Conservation (phyloP, 2,888 invertebrate genomes). For the Drosophila anceps region DNA sequence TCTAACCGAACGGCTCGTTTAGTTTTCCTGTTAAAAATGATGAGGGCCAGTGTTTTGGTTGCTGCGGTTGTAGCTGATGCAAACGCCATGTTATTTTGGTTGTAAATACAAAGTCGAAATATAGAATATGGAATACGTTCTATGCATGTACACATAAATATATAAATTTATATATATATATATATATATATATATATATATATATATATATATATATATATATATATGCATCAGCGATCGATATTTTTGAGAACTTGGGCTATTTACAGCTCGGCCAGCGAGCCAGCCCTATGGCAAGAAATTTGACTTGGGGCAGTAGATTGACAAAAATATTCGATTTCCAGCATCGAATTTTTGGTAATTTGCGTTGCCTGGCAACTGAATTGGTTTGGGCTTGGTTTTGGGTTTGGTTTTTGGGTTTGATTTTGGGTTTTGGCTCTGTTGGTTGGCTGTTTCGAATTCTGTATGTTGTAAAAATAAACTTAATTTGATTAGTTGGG, state of each 20-base stretch:
- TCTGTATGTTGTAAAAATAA: constrained; percentile 63
- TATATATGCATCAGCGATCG: constrained; percentile 44
- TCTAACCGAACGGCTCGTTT: constrained; percentile 16
- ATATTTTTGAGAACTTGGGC: constrained; percentile 54
- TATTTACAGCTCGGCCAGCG: constrained; percentile 74
- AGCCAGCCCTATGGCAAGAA: constrained; percentile 43
- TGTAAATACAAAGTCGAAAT: constrained; percentile 49
- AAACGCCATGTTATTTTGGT: constrained; percentile 65
- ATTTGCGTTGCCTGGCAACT: constrained; percentile 32
- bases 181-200: too few relatives aligned
- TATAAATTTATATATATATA: not conserved
- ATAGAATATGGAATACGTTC: constrained; percentile 35
- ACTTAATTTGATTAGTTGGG: constrained; percentile 76
- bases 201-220: not conserved
- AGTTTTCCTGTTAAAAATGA: constrained; percentile 22
- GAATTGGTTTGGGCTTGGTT: constrained; percentile 3
- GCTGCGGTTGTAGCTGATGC: constrained; percentile 24
- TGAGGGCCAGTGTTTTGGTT: constrained; percentile 14
- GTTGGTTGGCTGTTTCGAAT: constrained; percentile 25
- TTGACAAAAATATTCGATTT: constrained; percentile 68
- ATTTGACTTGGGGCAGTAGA: constrained; percentile 13
- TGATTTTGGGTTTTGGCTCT: not conserved
- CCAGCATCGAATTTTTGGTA: constrained; percentile 68
- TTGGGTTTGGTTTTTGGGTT: constrained; percentile 11
- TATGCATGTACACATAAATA: constrained; percentile 22